phyloP scores from a whole-genome alignment of 2,113 vertebrate species.

The Gavia stellata region DNA sequence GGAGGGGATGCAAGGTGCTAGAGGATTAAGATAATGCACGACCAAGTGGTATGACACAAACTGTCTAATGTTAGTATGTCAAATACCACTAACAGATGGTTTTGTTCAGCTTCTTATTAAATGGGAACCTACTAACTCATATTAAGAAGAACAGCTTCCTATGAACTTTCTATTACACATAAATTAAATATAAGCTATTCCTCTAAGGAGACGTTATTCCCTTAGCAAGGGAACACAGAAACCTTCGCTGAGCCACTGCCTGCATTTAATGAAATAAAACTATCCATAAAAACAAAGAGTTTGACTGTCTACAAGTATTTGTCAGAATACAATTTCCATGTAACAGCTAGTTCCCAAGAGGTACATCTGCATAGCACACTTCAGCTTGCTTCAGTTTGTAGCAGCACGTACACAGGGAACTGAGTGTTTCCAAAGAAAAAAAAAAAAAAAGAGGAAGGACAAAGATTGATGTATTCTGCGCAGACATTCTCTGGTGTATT shows the following conservation, averaged over 20 bases:
- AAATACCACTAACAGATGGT: background rate
- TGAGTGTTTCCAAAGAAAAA: background rate
- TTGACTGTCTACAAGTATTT: background rate
- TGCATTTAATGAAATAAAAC: background rate
- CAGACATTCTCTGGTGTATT: background rate
- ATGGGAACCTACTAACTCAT: background rate
- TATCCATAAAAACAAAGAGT: background rate
- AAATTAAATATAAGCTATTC: background rate
- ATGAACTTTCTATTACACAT: background rate
- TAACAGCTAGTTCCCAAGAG: background rate
- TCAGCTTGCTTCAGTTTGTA: background rate
- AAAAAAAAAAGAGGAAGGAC: background rate
- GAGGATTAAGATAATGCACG: background rate
- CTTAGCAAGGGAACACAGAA: background rate
- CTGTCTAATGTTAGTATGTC: too few species aligned
- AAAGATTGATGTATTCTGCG: background rate
- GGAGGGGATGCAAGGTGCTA: background rate
- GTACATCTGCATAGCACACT: background rate
- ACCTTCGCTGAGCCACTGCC: background rate
- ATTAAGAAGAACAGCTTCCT: background rate
- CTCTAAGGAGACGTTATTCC: background rate
- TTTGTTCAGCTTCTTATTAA: background rate
- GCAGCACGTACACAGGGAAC: background rate
- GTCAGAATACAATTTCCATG: background rate
- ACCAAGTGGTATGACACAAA: background rate